These are phyloP conservation scores for Chorisops tibialis DNA, from an alignment of 2,888 invertebrate species.

Conservation along the genomic window DNA sequence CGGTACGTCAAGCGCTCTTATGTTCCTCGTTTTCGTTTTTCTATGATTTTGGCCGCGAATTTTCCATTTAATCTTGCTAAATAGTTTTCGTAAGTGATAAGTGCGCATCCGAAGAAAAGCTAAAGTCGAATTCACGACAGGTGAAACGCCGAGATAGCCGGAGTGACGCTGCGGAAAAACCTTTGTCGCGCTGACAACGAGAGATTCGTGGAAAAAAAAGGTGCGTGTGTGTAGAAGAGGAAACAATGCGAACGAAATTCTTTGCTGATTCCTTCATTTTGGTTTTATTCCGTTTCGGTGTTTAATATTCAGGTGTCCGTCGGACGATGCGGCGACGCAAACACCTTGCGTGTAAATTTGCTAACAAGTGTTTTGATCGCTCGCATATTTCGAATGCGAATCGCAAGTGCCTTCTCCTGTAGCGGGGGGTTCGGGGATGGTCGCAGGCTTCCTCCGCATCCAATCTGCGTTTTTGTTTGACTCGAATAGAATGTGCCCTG, in stretches of 20 bases:
- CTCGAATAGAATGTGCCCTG: no score
- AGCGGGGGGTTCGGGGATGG: no score
- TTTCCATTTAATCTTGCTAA: conserved; percentile 20
- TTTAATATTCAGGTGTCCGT: not conserved
- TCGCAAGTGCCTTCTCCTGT: no score
- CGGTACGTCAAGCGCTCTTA: conserved; percentile 30
- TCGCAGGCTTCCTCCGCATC: no score
- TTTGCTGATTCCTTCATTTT: not conserved
- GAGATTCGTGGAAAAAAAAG: conserved; percentile 14
- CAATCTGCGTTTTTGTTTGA: no score
- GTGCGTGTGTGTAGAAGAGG: conserved; percentile 12
- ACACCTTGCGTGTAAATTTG: not conserved
- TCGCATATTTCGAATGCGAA: no score
- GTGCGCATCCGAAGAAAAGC: not conserved
- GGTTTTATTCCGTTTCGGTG: not conserved
- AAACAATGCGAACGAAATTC: not conserved
- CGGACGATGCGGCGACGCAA: not conserved
- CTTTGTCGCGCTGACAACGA: conserved; percentile 19
- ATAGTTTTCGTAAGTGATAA: not conserved
- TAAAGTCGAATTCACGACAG: not conserved
- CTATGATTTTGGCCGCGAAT: conserved; percentile 12
- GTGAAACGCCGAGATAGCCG: not conserved
- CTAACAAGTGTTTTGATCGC: no score
- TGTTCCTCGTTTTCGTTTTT: conserved; percentile 30
- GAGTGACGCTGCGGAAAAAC: not conserved